Base-by-base conservation (phyloP, 2,113 vertebrate genomes). In the Apistogramma diplotaenia region DNA sequence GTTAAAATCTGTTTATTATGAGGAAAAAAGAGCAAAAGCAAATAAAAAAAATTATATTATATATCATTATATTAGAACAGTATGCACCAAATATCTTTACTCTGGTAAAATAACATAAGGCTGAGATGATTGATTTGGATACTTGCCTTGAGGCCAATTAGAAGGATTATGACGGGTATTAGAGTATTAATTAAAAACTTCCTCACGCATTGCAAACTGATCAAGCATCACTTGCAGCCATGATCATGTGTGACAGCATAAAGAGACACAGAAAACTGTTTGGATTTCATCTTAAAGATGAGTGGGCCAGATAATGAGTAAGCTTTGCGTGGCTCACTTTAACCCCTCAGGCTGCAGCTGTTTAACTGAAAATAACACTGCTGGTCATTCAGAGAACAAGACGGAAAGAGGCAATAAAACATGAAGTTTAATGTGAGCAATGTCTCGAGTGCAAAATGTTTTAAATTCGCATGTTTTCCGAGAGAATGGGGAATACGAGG, bases 281-380 rank as follows among this genome's bases (percentile, higher is more conserved):
- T 25, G 29, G 49, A 76, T 81, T 84, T 72, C 16, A 77, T 87
- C 18, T 76, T 5, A 12, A 77, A 80, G 54, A 75, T n/a, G 71
- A 82, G 58, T 58, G 46, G 56, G 73, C 49, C 31, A 71, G 72
- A 84, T 83, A 82, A 79, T 77, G 53, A 82, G 37, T 54, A 37
- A 70, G 54, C 80, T 67, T 72, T 33, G 43, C 2, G 15, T 76
- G 55, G 12, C 33, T 55, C n/a, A 11, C 23, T 82, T 72, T 76
- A 62, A 78, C 49, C 56, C 83, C 13, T 79, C 16, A 2, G 72
- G 77, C 79, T 70, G 75, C 55, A 31, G 60, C 58, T 31, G 8
- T 43, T 61, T 79, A 60, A 78, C 40, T 51, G 71, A 58, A 83
- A 82, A 79, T 19, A 19, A 74, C 49, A 76, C 76, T 40, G 60